Base-by-base conservation (phyloP, 2,888 invertebrate genomes). In the Leistus spinibarbis region DNA sequence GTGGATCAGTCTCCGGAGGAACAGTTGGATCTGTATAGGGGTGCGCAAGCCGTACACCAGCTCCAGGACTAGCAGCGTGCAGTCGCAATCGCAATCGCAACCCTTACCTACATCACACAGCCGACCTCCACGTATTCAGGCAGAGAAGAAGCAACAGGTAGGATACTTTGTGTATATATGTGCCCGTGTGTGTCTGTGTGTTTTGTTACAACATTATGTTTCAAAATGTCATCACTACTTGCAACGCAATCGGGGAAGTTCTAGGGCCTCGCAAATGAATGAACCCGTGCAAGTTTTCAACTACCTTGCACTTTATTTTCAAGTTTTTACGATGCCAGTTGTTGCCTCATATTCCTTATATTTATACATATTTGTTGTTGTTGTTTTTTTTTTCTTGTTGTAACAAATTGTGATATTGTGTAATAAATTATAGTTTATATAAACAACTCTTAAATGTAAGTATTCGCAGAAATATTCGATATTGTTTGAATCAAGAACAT, bases 101-200 rank as follows among this genome's bases (percentile, higher is more conserved):
- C 17, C 56, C 16, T 19, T 16, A 56, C 16, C n/a, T n/a, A 19
- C 56, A 56, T 7, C 56, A 13, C 17, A 66, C 40, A 66, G 24
- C 66, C 40, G 64, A 23, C 20, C 22, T 16, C 23, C 71, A 62
- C 56, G 67, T 62, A 63, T 76, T 71, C 73, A 77, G 72, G 75
- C 78, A 66, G 65, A 73, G 23, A 54, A 74, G 76, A 64, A 78
- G 78, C 79, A 79, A 79, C 79, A 79, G 79, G 79, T 79, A 79
- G 77, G 79, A 66, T 64, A 65, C 27, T 64, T 76, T 63, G n/a
- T 74, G 53, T 66, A 56, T 56, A 56, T 16, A 56, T 56, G 56
- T 56, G 40, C 5, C 3, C 24, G 24, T 24, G 24, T 24, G 5
- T 40, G 40, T 40, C 1, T 40, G 40, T 40, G 40, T 40, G 40